Percentiles rank a stretch among this genome's conserved stretches.
These are phyloP conservation scores for Halcyon chelicuti DNA, from an alignment of 2,797 vertebrate species.

Conservation along the genomic window DNA sequence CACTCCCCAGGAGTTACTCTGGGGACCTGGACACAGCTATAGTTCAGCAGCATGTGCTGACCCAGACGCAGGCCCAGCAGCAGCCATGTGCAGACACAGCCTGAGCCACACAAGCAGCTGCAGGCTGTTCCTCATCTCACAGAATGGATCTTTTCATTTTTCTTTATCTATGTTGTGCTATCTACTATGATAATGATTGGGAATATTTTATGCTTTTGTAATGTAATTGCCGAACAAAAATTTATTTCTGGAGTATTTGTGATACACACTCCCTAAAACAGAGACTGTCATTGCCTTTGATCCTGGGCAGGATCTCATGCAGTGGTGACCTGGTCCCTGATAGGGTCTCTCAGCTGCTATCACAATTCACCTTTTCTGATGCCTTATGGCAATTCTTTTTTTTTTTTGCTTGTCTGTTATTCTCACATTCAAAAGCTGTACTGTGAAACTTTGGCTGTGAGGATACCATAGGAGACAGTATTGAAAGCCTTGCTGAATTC, in stretches of 20 bases:
- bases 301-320: accelerated
- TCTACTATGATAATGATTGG: background rate
- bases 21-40: background rate
- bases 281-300: accelerated
- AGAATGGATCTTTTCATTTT: background rate
- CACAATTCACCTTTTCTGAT: background rate
- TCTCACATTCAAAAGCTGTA: background rate
- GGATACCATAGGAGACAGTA: too few relatives aligned
- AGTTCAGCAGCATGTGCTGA: background rate
- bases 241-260: background rate
- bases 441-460: background rate
- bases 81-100: background rate
- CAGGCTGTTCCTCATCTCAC: background rate
- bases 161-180: background rate
- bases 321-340: accelerated
- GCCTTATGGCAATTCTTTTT: background rate
- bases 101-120: background rate
- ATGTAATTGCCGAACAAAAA: background rate
- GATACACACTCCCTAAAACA: background rate
- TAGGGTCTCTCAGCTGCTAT: background rate
- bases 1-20: background rate
- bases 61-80: background rate
- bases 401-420: background rate
- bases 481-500: too few relatives aligned
- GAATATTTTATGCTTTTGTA: background rate